These are phyloP conservation scores for Chiroxiphia lanceolata DNA, from an alignment of 2,797 vertebrate genomes.

Conservation along the genomic window DNA sequence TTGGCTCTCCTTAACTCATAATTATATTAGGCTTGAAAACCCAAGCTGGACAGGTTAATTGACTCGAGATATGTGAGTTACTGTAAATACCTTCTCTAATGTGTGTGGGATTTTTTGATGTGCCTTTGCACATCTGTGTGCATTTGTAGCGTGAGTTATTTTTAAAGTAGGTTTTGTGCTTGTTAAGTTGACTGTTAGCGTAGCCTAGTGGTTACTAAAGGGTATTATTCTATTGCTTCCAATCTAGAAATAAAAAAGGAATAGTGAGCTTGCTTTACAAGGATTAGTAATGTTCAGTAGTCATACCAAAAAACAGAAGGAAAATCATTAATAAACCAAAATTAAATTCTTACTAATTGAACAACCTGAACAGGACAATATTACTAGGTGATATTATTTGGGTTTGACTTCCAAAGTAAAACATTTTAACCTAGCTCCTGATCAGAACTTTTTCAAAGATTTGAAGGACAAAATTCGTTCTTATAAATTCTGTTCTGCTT, in stretches of 20 bases:
- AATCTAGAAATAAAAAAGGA: not conserved
- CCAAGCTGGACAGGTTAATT: not conserved
- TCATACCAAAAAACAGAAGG: not conserved
- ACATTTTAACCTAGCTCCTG: not conserved
- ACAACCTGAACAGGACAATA: not conserved
- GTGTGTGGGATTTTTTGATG: not conserved
- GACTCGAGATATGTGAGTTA: not conserved
- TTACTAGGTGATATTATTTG: not conserved
- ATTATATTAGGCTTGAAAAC: not conserved
- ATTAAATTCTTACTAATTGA: not conserved
- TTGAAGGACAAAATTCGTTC: not conserved
- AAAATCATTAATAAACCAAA: not conserved
- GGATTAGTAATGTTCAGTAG: not conserved
- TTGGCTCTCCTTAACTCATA: not conserved
- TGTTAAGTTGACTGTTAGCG: constrained; percentile 67
- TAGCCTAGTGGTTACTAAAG: constrained; percentile 73
- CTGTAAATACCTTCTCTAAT: not conserved
- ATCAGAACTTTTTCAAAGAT: not conserved
- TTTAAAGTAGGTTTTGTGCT: not conserved
- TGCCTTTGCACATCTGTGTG: not conserved
- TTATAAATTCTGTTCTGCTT: not conserved
- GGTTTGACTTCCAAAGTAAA: not conserved
- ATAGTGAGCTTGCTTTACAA: not conserved
- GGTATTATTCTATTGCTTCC: not conserved
- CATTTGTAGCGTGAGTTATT: not conserved